These are phyloP conservation scores for Lateolabrax maculatus DNA, from an alignment of 2,797 vertebrate genomes.

Conservation along the genomic window DNA sequence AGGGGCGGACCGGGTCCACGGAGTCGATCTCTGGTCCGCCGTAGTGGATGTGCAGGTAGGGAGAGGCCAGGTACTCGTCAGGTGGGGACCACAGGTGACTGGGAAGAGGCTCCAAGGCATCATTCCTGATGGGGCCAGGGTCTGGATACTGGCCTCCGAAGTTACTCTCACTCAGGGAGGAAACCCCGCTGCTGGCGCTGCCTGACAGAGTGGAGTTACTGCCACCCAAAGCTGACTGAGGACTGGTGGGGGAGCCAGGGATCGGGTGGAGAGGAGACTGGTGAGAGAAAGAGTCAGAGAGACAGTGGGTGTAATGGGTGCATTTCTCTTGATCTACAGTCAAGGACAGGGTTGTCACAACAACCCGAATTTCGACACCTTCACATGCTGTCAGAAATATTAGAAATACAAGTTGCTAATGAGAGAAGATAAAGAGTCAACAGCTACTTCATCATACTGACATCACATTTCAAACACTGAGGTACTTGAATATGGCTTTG, in stretches of 20 bases:
- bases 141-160: conserved; percentile 96
- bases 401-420: not conserved
- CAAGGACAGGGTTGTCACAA: not conserved
- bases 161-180: conserved; percentile 98
- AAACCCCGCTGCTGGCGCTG: conserved; percentile 98
- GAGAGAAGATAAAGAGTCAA: conserved; percentile 12
- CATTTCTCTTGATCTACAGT: conserved; percentile 22
- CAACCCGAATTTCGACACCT: conserved; percentile 11
- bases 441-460: conserved; percentile 9
- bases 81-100: conserved; percentile 96
- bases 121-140: conserved; percentile 92
- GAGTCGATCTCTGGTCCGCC: conserved; percentile 95
- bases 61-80: conserved; percentile 92
- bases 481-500: conserved; percentile 1
- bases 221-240: conserved; percentile 97
- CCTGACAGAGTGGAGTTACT: conserved; percentile 98
- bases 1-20: conserved; percentile 88
- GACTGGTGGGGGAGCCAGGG: conserved; percentile 98
- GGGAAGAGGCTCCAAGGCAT: conserved; percentile 92
- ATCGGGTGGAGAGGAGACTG: conserved; percentile 98
- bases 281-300: conserved; percentile 22
- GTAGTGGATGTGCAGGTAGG: conserved; percentile 97
- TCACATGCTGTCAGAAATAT: conserved; percentile 24
- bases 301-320: conserved; percentile 6
- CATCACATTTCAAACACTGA: not conserved